These are phyloP conservation scores for Montipora capricornis DNA, from an alignment of 64 coral and sea anemone species.

Conservation along the genomic window DNA sequence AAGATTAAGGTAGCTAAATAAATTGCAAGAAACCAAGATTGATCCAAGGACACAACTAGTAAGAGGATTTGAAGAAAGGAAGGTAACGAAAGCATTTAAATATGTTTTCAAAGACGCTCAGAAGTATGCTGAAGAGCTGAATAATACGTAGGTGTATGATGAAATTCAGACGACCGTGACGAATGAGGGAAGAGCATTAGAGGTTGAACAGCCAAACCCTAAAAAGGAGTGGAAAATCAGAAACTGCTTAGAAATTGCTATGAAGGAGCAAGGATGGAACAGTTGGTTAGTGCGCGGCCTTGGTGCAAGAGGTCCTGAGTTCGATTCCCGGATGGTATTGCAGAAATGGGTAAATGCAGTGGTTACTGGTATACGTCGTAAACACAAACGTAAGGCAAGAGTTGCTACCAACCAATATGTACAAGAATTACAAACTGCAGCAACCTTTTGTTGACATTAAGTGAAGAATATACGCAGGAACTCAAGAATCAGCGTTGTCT, in stretches of 20 bases:
- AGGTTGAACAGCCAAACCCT: slow-evolving; percentile 16
- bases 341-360: background rate
- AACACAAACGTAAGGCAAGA: slow-evolving; percentile 42
- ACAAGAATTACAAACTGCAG: background rate
- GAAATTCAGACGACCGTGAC: slow-evolving; percentile 28
- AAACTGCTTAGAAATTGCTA: background rate
- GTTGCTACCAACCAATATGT: background rate
- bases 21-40: slow-evolving; percentile 19
- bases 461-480: background rate
- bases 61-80: slow-evolving; percentile 37
- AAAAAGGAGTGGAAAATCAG: slow-evolving; percentile 28
- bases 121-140: slow-evolving; percentile 33
- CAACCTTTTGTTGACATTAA: background rate
- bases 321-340: background rate
- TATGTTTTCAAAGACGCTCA: slow-evolving; percentile 27
- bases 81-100: slow-evolving; percentile 28
- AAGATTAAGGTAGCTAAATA: slow-evolving; percentile 47
- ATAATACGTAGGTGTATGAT: background rate
- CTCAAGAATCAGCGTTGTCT: background rate
- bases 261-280: slow-evolving; percentile 19
- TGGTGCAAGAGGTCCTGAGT: no score
- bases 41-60: background rate
- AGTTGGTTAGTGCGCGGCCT: background rate
- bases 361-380: slow-evolving; percentile 4
- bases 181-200: slow-evolving; percentile 13